Evolutionary conservation across 1,140 invertebrate genomes (phyloP).

Genomic region (Anastrepha ludens): DNA sequence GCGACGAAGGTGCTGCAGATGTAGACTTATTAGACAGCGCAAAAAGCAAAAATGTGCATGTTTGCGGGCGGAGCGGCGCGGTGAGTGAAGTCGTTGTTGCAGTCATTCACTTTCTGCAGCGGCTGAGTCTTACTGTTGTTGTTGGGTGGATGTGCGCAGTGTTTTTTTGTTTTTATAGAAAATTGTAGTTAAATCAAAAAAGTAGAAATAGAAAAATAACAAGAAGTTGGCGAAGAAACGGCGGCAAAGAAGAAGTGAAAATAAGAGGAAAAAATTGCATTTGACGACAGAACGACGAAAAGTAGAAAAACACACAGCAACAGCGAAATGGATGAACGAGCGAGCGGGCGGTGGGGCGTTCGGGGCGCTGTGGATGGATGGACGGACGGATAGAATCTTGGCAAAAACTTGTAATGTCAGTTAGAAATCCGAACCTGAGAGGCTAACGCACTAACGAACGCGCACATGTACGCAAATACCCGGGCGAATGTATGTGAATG

Average conservation of each 20-base stretch:
- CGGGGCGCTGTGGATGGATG: background rate
- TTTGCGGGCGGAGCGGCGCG: background rate
- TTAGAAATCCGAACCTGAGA: conserved; percentile 44
- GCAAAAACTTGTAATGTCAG: conserved; percentile 51
- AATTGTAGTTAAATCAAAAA: conserved; percentile 35
- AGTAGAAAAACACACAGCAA: background rate
- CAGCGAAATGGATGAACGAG: background rate
- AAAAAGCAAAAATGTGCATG: conserved; percentile 19
- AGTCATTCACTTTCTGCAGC: conserved; percentile 23
- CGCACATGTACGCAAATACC: conserved; percentile 11
- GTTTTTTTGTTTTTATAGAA: conserved; percentile 18
- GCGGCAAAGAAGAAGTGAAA: background rate
- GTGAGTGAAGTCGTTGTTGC: conserved; percentile 4
- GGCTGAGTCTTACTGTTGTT: background rate
- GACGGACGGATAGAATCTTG: conserved; percentile 25
- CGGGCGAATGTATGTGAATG: background rate
- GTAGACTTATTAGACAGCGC: conserved; percentile 45
- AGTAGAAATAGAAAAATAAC: conserved; percentile 7
- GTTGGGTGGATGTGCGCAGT: background rate
- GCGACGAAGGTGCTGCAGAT: background rate
- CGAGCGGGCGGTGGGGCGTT: background rate
- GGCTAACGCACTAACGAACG: conserved; percentile 49
- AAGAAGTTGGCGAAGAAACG: background rate
- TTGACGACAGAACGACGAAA: conserved; percentile 35
- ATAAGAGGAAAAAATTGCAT: conserved; percentile 33